Base-by-base conservation (phyloP, 1,140 invertebrate species). In the Varroa destructor region DNA sequence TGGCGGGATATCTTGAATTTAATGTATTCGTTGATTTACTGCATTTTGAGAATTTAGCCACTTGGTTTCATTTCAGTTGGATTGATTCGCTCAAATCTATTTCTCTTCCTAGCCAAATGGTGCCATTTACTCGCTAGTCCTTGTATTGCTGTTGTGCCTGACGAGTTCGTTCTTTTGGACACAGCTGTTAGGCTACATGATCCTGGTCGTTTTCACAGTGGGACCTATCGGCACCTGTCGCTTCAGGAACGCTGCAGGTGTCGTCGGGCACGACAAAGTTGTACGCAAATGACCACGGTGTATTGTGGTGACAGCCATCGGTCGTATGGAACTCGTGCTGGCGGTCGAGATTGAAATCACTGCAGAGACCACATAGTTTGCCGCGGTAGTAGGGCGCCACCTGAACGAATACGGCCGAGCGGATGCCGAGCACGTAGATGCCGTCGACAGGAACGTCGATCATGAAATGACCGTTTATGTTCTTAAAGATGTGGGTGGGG, bases 321-420 rank as follows among this genome's bases (percentile, higher is more conserved):
- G 61, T 67, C 12, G 61, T 67, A 37, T 37, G 61, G 61, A 67
- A 37, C 40, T 67, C 61, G 61, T 67, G 40, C 36, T 67, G 61
- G 40, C 14, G 40, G 61, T 67, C 46, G 61, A 67, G 61, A 40
- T 67, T 46, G 61, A 67, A 67, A 8, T 67, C 40, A 12, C 61
- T 37, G 61, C 61, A 67, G 61, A 67, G 61, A 36, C 61, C 61
- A 37, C 61, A 67, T 1, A 67, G 61, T 40, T 67, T 67, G 46
- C 61, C 61, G 10, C 61, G 61, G 46, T 67, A 67, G 61, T 36
- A 67, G 12, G 61, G 61, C 14, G 61, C 61, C 61, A 37, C 61
- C 40, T 67, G 61, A 2, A 67, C 61, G 61, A 67, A 67, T 37
- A 67, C 61, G 10, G 61, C 40, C 40, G 40, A 43, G 12, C 12